These are phyloP conservation scores for Dorcus hopei DNA, from an alignment of 2,888 invertebrate genomes.

Conservation along the genomic window DNA sequence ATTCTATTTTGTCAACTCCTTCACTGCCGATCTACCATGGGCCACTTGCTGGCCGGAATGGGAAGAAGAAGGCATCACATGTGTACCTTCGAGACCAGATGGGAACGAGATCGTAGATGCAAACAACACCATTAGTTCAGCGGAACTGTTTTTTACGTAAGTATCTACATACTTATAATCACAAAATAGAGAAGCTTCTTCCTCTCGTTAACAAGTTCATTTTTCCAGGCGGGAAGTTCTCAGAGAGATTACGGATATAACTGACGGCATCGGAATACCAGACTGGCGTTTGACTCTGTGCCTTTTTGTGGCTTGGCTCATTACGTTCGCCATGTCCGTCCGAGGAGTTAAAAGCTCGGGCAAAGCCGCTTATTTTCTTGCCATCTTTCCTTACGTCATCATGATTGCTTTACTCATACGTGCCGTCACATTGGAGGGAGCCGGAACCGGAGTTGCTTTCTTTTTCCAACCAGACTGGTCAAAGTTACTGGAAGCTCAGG, in stretches of 20 bases:
- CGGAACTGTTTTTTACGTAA: constrained; percentile 57
- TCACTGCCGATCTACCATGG: constrained; percentile 70
- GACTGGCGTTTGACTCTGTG: constrained; percentile 68
- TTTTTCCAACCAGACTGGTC: constrained; percentile 78
- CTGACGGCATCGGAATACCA: constrained; percentile 53
- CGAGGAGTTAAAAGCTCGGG: constrained; percentile 76
- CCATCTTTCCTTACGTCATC: constrained; percentile 79
- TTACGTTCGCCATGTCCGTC: constrained; percentile 66
- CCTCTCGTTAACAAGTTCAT: neutral
- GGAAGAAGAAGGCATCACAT: constrained; percentile 40
- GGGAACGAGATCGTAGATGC: constrained; percentile 16
- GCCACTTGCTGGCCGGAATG: constrained; percentile 62
- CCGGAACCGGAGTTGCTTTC: constrained; percentile 71
- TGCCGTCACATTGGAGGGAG: constrained; percentile 65
- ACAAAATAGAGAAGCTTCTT: too few relatives aligned
- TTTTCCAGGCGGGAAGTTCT: constrained; percentile 49
- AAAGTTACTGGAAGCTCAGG: constrained; percentile 65
- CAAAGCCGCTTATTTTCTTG: constrained; percentile 85
- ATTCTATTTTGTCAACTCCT: constrained; percentile 71
- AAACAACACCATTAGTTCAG: constrained; percentile 40
- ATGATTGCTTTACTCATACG: constrained; percentile 70
- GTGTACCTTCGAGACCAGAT: constrained; percentile 31
- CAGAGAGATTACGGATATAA: constrained; percentile 49
- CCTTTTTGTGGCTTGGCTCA: constrained; percentile 64
- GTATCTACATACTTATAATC: constrained; percentile 24